Conservation (phyloP, 35 echinoderm and acorn worm species). For the Heliocidaris erythrogramma region DNA sequence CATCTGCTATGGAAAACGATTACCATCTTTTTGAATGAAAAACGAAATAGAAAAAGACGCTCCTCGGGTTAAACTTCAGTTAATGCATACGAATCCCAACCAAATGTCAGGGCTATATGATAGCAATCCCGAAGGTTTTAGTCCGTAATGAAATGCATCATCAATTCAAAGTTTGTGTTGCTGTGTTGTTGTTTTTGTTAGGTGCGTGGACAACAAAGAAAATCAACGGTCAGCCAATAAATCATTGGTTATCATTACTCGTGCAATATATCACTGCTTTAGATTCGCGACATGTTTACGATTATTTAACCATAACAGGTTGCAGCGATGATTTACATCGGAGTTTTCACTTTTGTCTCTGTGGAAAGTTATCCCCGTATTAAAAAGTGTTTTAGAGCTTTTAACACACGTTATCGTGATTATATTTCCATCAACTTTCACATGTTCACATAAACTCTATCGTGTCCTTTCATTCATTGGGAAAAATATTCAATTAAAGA, state of each 20-base stretch:
- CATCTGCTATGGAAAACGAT: constrained; percentile 5
- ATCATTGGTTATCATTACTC: background rate
- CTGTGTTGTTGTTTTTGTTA: background rate
- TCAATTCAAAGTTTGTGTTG: background rate
- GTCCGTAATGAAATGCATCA: background rate
- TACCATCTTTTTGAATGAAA: constrained; percentile 16
- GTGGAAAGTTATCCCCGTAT: background rate
- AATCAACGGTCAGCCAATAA: background rate
- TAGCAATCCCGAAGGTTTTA: background rate
- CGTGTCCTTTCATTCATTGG: background rate
- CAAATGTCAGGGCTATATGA: background rate
- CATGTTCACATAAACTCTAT: too few relatives aligned
- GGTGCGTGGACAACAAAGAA: background rate
- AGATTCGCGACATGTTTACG: background rate
- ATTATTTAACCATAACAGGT: background rate
- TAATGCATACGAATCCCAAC: constrained; percentile 4
- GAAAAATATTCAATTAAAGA: background rate
- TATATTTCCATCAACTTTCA: too few relatives aligned
- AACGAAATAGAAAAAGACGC: background rate
- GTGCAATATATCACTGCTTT: background rate
- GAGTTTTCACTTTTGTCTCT: background rate
- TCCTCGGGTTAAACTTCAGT: background rate
- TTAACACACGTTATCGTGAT: too few relatives aligned
- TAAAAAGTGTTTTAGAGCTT: background rate
- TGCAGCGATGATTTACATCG: background rate